A percentile compares a stretch with the other conserved stretches of the same genome.
These are phyloP conservation scores for Lophius piscatorius DNA, from an alignment of 2,113 vertebrate species.

Conservation along the genomic window DNA sequence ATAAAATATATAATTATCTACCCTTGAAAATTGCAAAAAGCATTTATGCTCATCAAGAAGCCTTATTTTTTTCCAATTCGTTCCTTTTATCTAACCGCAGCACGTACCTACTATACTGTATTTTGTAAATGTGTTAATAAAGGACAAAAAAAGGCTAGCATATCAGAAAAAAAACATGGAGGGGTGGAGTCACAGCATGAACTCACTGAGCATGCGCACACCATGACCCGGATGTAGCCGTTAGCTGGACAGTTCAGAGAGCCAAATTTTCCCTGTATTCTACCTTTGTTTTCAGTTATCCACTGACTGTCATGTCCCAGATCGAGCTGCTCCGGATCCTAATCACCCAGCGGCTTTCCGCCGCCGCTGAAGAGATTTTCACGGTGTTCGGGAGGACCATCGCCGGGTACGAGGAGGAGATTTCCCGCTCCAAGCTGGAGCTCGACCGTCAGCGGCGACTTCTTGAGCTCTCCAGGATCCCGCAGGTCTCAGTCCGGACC, in stretches of 20 bases:
- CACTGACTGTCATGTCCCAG: constrained; percentile 16
- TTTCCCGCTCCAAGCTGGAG: constrained; percentile 48
- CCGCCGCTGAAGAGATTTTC: constrained; percentile 54
- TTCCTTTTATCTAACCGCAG: too few relatives aligned
- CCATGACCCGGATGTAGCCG: constrained; percentile 27
- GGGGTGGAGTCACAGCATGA: background rate
- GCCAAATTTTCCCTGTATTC: background rate
- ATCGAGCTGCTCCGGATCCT: constrained; percentile 54
- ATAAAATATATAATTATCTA: too few relatives aligned
- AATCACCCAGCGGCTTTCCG: constrained; percentile 60
- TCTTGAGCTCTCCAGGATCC: constrained; percentile 37
- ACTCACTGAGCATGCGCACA: constrained; percentile 24
- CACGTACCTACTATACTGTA: too few relatives aligned
- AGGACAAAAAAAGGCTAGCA: too few relatives aligned
- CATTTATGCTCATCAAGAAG: too few relatives aligned
- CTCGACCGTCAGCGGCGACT: constrained; percentile 43
- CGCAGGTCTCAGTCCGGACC: background rate
- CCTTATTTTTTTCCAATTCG: too few relatives aligned
- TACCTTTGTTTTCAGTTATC: fast-evolving
- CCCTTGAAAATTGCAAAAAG: too few relatives aligned
- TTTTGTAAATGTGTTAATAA: too few relatives aligned
- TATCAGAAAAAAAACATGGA: too few relatives aligned
- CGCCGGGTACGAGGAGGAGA: constrained; percentile 54
- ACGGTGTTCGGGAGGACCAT: constrained; percentile 49
- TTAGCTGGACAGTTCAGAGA: background rate